Evolutionary conservation across 2,888 invertebrate species (phyloP).

Genomic region (Hirtodrosophila cameraria): DNA sequence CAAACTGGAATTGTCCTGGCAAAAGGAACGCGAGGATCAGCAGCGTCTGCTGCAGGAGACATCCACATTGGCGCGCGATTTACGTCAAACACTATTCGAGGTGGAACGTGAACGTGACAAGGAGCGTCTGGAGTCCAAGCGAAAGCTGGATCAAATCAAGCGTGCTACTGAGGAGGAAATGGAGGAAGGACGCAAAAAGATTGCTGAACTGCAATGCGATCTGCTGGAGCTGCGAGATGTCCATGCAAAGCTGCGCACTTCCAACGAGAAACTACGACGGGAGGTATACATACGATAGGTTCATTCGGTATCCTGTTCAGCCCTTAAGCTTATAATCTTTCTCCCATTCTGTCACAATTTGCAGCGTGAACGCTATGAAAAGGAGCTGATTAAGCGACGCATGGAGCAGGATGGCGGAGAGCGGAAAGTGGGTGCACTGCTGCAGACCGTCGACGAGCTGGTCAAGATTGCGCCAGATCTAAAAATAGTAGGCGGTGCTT

Average conservation of each 20-base stretch:
- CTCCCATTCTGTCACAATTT: background rate
- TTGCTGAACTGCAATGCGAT: slow-evolving; percentile 93
- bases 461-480: slow-evolving; percentile 91
- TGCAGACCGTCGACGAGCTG: slow-evolving; percentile 92
- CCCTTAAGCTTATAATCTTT: no score
- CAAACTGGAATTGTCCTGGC: slow-evolving; percentile 96
- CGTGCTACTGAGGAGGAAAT: slow-evolving; percentile 94
- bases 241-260: slow-evolving; percentile 94
- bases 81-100: slow-evolving; percentile 94
- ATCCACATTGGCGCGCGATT: slow-evolving; percentile 93
- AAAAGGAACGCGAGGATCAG: slow-evolving; percentile 96
- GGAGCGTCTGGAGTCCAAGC: slow-evolving; percentile 93
- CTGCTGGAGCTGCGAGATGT: slow-evolving; percentile 94
- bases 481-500: slow-evolving; percentile 82
- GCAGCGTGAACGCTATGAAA: slow-evolving; percentile 91
- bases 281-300: slow-evolving; percentile 86
- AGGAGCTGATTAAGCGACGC: slow-evolving; percentile 89
- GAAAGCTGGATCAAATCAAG: slow-evolving; percentile 93
- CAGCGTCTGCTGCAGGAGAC: slow-evolving; percentile 95
- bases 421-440: slow-evolving; percentile 88
- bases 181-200: slow-evolving; percentile 94
- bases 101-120: slow-evolving; percentile 95
- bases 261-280: slow-evolving; percentile 94
- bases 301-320: no score
- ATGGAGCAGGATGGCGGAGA: slow-evolving; percentile 89